A percentile compares a stretch with the other conserved stretches of the same genome.
phyloP scores from a whole-genome alignment of 2,797 vertebrate genomes.

The Sparidentex hasta region DNA sequence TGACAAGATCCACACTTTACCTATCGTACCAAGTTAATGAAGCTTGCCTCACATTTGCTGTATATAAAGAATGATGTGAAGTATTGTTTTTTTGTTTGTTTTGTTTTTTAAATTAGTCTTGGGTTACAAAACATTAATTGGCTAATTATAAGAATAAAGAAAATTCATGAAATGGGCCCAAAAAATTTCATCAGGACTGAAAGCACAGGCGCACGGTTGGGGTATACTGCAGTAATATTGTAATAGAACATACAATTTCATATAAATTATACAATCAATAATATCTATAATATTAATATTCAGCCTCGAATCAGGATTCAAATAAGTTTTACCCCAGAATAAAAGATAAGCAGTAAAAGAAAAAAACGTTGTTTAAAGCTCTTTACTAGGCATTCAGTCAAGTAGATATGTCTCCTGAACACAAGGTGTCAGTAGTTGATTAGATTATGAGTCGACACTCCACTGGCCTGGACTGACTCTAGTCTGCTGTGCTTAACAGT shows the following conservation, averaged over 20 bases:
- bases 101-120: background rate
- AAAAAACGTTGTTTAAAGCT: background rate
- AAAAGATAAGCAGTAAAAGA: background rate
- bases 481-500: background rate
- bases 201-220: background rate
- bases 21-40: background rate
- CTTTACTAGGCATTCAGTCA: background rate
- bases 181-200: background rate
- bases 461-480: background rate
- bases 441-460: background rate
- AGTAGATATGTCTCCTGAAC: constrained; percentile 36
- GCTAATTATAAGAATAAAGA: background rate
- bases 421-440: constrained; percentile 47
- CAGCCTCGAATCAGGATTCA: background rate
- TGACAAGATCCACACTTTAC: background rate
- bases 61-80: background rate
- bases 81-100: background rate
- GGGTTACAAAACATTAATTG: background rate
- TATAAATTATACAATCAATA: background rate
- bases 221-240: background rate
- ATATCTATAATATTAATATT: background rate
- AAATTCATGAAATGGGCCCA: background rate
- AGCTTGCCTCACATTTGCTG: background rate
- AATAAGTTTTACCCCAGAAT: background rate
- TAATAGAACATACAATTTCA: background rate